phyloP scores from a whole-genome alignment of 1,140 invertebrate genomes.

The Heterodera schachtii region DNA sequence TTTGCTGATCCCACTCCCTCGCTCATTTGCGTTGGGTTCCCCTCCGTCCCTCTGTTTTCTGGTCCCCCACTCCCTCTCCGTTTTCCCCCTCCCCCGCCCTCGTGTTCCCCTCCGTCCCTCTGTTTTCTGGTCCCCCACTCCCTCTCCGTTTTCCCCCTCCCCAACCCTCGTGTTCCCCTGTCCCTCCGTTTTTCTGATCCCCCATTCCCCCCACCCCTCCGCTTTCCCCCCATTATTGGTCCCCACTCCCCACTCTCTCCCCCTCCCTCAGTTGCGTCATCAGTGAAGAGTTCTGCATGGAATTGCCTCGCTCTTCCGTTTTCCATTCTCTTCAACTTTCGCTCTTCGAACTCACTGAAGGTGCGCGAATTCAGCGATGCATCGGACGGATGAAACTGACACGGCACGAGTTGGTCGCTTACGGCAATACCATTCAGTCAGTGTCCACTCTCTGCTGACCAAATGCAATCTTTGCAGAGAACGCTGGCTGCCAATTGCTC shows the following conservation, averaged over 20 bases:
- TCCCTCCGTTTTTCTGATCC: no score
- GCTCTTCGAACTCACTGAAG: constrained; percentile 6
- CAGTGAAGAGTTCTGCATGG: neutral
- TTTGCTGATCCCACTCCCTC: neutral
- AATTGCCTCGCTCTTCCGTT: constrained; percentile 8
- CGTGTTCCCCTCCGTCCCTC: no score
- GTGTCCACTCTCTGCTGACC: neutral
- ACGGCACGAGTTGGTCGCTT: neutral
- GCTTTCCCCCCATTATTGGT: no score
- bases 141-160: neutral
- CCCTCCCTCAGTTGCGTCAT: constrained; percentile 1
- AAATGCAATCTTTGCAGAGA: neutral
- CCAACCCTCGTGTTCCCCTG: neutral
- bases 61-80: no score
- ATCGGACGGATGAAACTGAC: constrained; percentile 10
- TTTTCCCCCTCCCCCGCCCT: neutral
- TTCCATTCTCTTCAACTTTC: constrained; percentile 8
- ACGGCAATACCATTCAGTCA: constrained; percentile 9
- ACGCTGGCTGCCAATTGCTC: constrained; percentile 6
- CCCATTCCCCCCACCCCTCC: no score
- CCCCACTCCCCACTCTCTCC: neutral
- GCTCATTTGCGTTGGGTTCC: no score
- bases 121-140: neutral
- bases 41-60: no score
- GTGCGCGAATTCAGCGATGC: constrained; percentile 1